phyloP scores from a whole-genome alignment of 2,888 invertebrate species.

The Cacoxenus indagator region DNA sequence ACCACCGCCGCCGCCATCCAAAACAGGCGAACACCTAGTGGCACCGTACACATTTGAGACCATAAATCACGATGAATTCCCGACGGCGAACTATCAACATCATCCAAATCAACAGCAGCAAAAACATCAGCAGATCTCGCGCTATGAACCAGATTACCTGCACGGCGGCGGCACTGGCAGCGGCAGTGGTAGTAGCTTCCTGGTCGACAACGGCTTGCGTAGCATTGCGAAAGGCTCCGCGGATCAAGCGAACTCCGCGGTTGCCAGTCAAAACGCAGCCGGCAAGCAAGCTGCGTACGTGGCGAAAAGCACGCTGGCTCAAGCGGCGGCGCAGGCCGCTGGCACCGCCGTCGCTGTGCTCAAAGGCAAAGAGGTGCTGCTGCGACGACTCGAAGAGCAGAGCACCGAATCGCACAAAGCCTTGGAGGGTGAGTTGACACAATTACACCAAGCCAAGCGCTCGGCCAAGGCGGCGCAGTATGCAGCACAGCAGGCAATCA shows the following conservation, averaged over 20 bases:
- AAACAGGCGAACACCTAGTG: conserved; percentile 23
- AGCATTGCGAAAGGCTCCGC: conserved; percentile 82
- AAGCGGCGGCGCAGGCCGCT: conserved; percentile 81
- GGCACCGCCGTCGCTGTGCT: conserved; percentile 78
- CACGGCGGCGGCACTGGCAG: conserved; percentile 31
- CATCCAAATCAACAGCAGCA: not conserved
- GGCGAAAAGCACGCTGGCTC: conserved; percentile 83
- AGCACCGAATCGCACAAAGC: conserved; percentile 80
- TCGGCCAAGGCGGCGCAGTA: conserved; percentile 79
- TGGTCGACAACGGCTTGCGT: conserved; percentile 78
- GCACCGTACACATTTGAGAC: conserved; percentile 59
- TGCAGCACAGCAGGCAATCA: conserved; percentile 76
- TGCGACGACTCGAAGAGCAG: conserved; percentile 80
- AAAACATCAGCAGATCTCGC: conserved; percentile 23
- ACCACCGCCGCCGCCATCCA: conserved; percentile 33
- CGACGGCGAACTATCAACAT: conserved; percentile 25
- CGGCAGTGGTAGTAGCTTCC: conserved; percentile 38
- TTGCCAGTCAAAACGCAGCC: conserved; percentile 81
- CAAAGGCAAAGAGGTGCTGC: conserved; percentile 77
- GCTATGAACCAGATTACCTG: conserved; percentile 42
- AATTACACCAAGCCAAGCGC: conserved; percentile 81
- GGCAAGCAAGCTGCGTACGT: conserved; percentile 84
- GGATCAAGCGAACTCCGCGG: conserved; percentile 81
- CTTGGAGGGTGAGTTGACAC: conserved; percentile 77
- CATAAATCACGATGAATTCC: conserved; percentile 55